Evolutionary conservation across 2,113 vertebrate genomes (phyloP).

Genomic region (Phodopus roborovskii): DNA sequence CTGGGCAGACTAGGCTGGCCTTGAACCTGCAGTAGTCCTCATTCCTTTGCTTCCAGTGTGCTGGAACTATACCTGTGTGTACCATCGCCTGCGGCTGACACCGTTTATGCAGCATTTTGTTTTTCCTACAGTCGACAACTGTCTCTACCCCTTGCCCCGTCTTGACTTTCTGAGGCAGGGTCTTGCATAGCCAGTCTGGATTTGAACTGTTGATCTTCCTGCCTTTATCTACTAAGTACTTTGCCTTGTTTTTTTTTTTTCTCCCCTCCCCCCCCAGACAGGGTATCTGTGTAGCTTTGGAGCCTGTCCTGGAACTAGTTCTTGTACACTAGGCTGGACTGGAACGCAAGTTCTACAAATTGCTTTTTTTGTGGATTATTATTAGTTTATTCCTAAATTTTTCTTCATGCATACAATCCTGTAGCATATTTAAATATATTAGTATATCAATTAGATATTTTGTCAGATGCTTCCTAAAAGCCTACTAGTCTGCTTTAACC

Average conservation of each 20-base stretch:
- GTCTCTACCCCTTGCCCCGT: background rate
- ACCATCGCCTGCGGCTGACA: background rate
- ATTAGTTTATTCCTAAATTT: conserved; percentile 36
- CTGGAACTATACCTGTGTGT: too few relatives aligned
- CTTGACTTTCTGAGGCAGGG: background rate
- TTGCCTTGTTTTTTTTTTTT: background rate
- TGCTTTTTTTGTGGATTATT: conserved; percentile 27
- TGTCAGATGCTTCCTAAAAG: background rate
- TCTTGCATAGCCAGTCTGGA: background rate
- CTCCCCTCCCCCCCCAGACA: too few relatives aligned
- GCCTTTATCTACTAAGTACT: background rate
- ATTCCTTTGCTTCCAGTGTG: background rate
- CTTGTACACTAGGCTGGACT: too few relatives aligned
- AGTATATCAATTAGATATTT: conserved; percentile 25
- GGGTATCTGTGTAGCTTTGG: too few relatives aligned
- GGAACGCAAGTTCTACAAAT: background rate
- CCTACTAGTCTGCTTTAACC: background rate
- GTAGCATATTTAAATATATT: background rate
- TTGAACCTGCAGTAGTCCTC: background rate
- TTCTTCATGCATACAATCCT: background rate
- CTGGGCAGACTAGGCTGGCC: background rate
- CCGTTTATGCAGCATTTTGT: background rate
- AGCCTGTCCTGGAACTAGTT: too few relatives aligned
- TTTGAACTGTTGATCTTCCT: background rate
- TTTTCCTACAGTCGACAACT: conserved; percentile 5